A percentile compares a stretch with the other conserved stretches of the same genome.
Evolutionary conservation across 2,113 vertebrate genomes (phyloP).

Genomic region (Pseudolaguvia tuberculata): DNA sequence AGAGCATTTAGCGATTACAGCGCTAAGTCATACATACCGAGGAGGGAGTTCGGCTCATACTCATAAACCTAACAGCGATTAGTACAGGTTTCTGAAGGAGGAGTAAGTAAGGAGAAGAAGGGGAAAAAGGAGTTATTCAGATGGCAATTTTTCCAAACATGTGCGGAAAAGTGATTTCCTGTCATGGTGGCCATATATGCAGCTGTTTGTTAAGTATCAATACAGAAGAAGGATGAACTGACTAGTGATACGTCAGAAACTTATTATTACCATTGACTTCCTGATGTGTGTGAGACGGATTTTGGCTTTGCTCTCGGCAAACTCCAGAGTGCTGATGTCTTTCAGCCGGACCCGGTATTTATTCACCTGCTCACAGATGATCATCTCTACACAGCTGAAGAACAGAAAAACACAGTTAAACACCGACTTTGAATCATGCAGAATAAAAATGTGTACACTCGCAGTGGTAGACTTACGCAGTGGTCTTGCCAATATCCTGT

Average conservation of each 20-base stretch:
- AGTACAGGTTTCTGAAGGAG: constrained; percentile 95
- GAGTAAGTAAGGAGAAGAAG: constrained; percentile 72
- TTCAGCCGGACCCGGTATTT: constrained; percentile 93
- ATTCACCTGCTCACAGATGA: constrained; percentile 94
- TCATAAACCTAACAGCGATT: constrained; percentile 99
- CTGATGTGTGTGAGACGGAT: constrained; percentile 88
- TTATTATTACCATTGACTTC: constrained; percentile 81
- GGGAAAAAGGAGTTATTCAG: constrained; percentile 51
- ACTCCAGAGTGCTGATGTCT: constrained; percentile 95
- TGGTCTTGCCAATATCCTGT: constrained; percentile 96
- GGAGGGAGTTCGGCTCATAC: constrained; percentile 87
- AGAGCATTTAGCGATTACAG: constrained; percentile 15
- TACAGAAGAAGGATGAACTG: neutral
- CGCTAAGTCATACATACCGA: constrained; percentile 63
- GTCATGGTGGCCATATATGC: constrained; percentile 9
- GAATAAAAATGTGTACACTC: neutral
- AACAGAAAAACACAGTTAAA: neutral
- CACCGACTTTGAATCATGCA: neutral
- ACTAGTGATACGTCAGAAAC: neutral
- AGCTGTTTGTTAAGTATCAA: constrained; percentile 7
- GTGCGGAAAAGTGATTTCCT: constrained; percentile 23
- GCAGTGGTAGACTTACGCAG: constrained; percentile 76
- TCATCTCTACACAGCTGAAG: constrained; percentile 87
- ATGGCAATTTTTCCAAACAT: constrained; percentile 7
- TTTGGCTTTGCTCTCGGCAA: constrained; percentile 95